phyloP scores from a whole-genome alignment of 2,113 vertebrate species.

The Pogona vitticeps region DNA sequence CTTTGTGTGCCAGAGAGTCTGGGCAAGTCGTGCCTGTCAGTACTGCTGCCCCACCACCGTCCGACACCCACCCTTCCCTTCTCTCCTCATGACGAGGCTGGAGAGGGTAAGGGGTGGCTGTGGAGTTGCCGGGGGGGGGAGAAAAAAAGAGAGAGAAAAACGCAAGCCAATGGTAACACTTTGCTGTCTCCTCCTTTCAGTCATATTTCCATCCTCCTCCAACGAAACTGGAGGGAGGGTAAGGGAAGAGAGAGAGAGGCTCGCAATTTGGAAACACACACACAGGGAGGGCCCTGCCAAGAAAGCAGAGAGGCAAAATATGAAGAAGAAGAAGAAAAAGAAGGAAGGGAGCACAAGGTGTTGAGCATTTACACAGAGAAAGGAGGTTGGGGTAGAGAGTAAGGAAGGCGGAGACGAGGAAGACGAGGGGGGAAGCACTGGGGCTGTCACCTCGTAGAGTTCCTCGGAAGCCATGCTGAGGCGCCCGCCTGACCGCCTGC shows the following conservation, averaged over 20 bases:
- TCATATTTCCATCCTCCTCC: conserved; percentile 73
- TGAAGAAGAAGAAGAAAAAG: background rate
- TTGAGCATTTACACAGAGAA: no score
- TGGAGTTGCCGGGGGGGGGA: background rate
- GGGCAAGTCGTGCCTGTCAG: conserved; percentile 51
- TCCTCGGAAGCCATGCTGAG: conserved; percentile 83
- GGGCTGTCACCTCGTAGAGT: conserved; percentile 79
- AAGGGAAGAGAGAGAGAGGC: background rate
- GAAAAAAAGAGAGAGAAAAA: background rate
- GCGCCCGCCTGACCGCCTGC: conserved; percentile 43
- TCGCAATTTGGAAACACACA: conserved; percentile 29
- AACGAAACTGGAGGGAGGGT: conserved; percentile 58
- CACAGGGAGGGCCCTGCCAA: conserved; percentile 50
- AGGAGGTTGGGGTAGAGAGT: background rate
- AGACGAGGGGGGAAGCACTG: background rate
- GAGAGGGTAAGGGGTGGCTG: conserved; percentile 1
- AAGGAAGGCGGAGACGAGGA: background rate
- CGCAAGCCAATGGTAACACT: conserved; percentile 62
- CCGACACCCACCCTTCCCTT: background rate
- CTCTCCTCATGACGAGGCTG: conserved; percentile 34
- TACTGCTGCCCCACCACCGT: conserved; percentile 42
- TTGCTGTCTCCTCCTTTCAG: conserved; percentile 62
- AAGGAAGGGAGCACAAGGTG: conserved; percentile 5
- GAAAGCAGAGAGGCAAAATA: conserved; percentile 19
- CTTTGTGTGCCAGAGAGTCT: conserved; percentile 17